Evolutionary conservation across 2,113 vertebrate species (phyloP).

Genomic region (Nyctereutes procyonoides): DNA sequence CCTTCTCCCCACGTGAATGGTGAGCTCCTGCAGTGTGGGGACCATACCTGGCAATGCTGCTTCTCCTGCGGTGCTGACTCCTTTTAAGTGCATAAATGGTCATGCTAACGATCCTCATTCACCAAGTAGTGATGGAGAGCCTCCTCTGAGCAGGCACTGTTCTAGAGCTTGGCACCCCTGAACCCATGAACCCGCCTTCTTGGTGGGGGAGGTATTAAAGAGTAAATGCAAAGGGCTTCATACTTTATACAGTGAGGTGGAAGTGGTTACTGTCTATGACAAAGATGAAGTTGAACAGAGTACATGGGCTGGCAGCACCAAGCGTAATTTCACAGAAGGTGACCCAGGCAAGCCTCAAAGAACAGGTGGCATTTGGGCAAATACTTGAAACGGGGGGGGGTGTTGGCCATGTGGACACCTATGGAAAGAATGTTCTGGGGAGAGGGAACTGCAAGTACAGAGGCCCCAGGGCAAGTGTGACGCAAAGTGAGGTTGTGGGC

Average conservation of each 20-base stretch:
- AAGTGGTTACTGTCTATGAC: not conserved
- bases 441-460: not conserved
- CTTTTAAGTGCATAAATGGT: not conserved
- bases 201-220: not conserved
- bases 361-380: not conserved
- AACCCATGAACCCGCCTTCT: rapidly evolving
- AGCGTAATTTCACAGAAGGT: not conserved
- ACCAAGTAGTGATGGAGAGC: not conserved
- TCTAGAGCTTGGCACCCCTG: not conserved
- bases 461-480: not conserved
- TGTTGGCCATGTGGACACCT: too few relatives aligned
- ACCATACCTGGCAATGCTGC: too few relatives aligned
- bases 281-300: not conserved
- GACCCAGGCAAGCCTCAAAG: not conserved
- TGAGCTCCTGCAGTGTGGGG: not conserved
- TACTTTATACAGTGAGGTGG: not conserved
- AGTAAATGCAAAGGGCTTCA: not conserved
- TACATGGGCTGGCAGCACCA: not conserved
- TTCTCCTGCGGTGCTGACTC: not conserved
- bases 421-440: not conserved
- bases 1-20: not conserved
- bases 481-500: too few relatives aligned
- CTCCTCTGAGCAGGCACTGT: not conserved
- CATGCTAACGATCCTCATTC: rapidly evolving
- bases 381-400: not conserved